Evolutionary conservation across 1,140 invertebrate species (phyloP), one percentile per base, ranked within the genome.

Genomic region (Drosophila rhopaloa): DNA sequence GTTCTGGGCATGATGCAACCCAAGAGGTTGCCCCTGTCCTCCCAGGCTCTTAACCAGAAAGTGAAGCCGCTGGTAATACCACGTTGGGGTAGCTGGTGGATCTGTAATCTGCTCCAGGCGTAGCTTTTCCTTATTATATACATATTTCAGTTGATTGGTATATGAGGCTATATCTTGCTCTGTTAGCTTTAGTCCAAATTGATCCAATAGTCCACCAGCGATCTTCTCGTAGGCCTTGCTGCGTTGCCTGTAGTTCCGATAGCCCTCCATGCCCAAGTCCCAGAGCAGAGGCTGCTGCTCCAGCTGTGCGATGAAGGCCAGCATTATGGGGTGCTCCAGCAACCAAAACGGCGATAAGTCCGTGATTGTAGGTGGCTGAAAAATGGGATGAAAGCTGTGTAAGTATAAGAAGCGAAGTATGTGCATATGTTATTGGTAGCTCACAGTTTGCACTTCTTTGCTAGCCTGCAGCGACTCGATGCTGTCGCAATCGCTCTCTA

Each of bases 311-410:
- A 79, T 79, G 5, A 79, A 57, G 0, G 53, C 40, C 19, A 73
- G n/a, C 76, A 79, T 79, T 10, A 79, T 60, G 8, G 76, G 76
- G 50, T 79, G 60, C 51, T 60, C 35, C 10, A 47, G 51, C 24
- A 79, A 27, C 76, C 68, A 79, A 24, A 79, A 58, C 7, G 32
- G 16, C 0, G 63, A 53, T 11, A 48, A 53, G n/a, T 72, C 46
- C 10, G 41, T 37, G 24, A 0, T 5, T 5, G n/a, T 37, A 2
- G 41, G 7, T 16, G 40, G 14, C 43, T 76, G 5, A 5, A 32
- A 29, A 1, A 1, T 9, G 13, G 9, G 32, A 9, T 3, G 8
- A 37, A 41, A 38, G 40, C 5, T 0, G 11, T 10, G 16, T 24
- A 24, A n/a, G 5, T 32, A 10, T 9, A 5, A 4, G 8, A 8